Conservation (phyloP, 2,888 invertebrate species). For the Pantelozetes paolii region DNA sequence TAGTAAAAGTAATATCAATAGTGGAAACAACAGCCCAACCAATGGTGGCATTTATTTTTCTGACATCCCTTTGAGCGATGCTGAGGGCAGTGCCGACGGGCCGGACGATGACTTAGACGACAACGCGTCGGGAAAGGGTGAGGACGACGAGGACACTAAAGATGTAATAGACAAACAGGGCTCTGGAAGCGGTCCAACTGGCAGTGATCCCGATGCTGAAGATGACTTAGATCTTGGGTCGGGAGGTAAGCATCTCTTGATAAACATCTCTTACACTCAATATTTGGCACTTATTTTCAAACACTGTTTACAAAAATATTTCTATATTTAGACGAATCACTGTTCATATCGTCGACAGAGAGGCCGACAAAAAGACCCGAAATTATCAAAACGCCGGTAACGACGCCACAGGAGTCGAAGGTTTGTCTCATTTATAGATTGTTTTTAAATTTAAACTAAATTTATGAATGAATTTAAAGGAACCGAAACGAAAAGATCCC, state of each 20-base stretch:
- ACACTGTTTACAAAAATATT: background rate
- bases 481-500: background rate
- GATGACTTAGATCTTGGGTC: slow-evolving; percentile 24
- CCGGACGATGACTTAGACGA: slow-evolving; percentile 20
- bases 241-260: background rate
- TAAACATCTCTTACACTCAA: background rate
- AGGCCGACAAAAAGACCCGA: slow-evolving; percentile 12
- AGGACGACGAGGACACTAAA: slow-evolving; percentile 29
- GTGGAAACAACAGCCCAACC: background rate
- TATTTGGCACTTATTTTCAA: background rate
- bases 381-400: slow-evolving; percentile 3
- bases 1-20: background rate
- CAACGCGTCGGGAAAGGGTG: slow-evolving; percentile 20
- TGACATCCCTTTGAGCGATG: slow-evolving; percentile 14
- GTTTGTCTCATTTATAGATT: background rate
- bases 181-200: slow-evolving; percentile 13
- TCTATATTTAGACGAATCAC: background rate
- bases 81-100: slow-evolving; percentile 19
- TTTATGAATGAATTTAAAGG: background rate
- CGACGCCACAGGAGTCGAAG: background rate
- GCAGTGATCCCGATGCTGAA: slow-evolving; percentile 18
- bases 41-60: slow-evolving; percentile 32
- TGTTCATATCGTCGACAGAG: slow-evolving; percentile 19
- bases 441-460: no score
- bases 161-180: slow-evolving; percentile 10